Evolutionary conservation across 2,888 invertebrate genomes (phyloP).

Genomic region (Hyles lineata): DNA sequence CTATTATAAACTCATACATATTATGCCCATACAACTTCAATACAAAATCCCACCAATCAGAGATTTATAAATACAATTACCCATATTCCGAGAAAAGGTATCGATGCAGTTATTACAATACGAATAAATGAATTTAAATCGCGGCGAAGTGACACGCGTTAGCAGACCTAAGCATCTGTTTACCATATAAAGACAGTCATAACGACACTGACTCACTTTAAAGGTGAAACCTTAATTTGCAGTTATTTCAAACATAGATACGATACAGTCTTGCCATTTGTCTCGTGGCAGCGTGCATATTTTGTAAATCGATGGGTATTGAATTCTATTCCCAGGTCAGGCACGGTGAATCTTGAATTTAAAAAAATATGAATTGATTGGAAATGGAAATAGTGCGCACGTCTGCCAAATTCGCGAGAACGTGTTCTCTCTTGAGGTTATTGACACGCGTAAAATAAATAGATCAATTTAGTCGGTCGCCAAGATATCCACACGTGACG

Average conservation of each 20-base stretch:
- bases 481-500: too few relatives aligned
- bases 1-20: too few relatives aligned
- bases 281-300: too few relatives aligned
- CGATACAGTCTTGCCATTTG: background rate
- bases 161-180: background rate
- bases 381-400: too few relatives aligned
- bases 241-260: background rate
- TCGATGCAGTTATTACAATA: background rate
- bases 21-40: background rate
- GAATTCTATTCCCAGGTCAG: too few relatives aligned
- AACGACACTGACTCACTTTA: background rate
- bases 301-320: too few relatives aligned
- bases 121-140: slow-evolving; percentile 22
- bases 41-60: background rate
- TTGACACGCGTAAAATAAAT: too few relatives aligned
- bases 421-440: too few relatives aligned
- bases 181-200: slow-evolving; percentile 3
- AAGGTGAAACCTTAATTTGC: background rate
- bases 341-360: too few relatives aligned
- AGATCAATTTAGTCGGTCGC: too few relatives aligned
- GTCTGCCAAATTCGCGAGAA: too few relatives aligned
- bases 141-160: background rate
- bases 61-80: background rate
- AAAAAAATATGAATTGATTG: too few relatives aligned
- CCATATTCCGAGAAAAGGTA: slow-evolving; percentile 5